Base-by-base conservation (phyloP, 2,888 invertebrate genomes). In the Gymnosoma rotundatum region DNA sequence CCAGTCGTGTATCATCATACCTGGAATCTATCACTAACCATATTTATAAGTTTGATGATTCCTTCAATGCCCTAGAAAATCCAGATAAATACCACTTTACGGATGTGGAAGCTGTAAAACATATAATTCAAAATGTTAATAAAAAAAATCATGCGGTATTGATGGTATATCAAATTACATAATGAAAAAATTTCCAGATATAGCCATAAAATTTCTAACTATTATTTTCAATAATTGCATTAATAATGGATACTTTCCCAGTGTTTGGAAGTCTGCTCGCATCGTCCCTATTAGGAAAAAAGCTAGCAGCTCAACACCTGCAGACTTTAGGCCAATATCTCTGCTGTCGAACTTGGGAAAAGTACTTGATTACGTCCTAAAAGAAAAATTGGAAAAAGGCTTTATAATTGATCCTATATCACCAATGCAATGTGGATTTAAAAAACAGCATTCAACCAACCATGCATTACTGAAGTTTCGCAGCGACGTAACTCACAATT, bases 391-490 rank as follows among this genome's bases (percentile, higher is more conserved):
- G 4, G 72, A 67, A 14, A 36, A 21, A 5, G 56, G 79, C n/a
- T 50, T 82, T 14, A 45, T 38, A 5, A 56, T 72, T 42, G 60
- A 79, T 18, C 60, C 56, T 10, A 63, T 85, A 4, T 58, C 79
- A 45, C 6, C 80, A 85, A n/a, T n/a, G n/a, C n/a, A n/a, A 61
- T 80, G 83, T 32, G 85, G 80, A 0, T 85, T 85, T 14, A 54
- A 67, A 21, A 25, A 6, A 48, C 32, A 50, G 0, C 78, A 72
- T 14, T 85, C 75, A 2, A 75, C 75, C 5, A 38, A 48, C 0
- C 75, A 85, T 12, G 74, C 75, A 0, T 74, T 83, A 1, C 52
- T 83, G 1, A 83, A 86, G 64, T 63, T 86, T 14, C 78, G 83
- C 20, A 74, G 42, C n/a, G 83, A 80, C 38, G 48, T 86, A 12